Evolutionary conservation across 2,797 vertebrate species (phyloP), one percentile per base, ranked within the genome.

Genomic region (Anomalospiza imberbis): DNA sequence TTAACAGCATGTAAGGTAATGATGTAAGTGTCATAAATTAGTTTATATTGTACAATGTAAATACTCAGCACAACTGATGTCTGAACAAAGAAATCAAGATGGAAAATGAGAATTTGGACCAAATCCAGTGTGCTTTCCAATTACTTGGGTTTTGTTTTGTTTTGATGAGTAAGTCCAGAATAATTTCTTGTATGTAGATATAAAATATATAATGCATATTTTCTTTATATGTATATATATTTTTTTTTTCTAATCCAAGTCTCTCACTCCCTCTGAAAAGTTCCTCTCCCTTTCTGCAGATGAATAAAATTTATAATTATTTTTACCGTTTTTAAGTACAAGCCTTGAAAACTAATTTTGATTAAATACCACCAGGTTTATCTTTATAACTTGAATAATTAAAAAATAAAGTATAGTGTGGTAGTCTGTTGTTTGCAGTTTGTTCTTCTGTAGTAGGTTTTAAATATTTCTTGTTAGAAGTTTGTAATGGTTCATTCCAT

Each of bases 1-100:
- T 97, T 97, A 97, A 97, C 90, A 97, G 51, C 82, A 94, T 95
- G 72, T 93, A 95, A 97, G 85, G 76, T 95, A 95, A 96, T 97
- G 96, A 97, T 94, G 94, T 96, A 97, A 97, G 91, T 95, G 85
- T 85, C 80, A 66, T 87, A 89, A 96, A 96, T 95, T 92, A 91
- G 82, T 96, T 97, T 97, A 96, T 66, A 60, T 95, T 96, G 67
- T 83, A n/a, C 75, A 96, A 45, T 95, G 94, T 96, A 96, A 97
- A 96, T 97, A 97, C 51, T 90, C 73, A 82, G 44, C 51, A 95
- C 70, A 86, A 48, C 24, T 90, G 67, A 85, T 89, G 14, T 63
- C 86, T 94, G 81, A 97, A 95, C 85, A 96, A 96, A 96, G 91
- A 94, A 93, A 92, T 6, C 20, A 77, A 72, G 82, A 95, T 50